Conservation (phyloP, 2,888 invertebrate species). For the Agrochola lychnidis region DNA sequence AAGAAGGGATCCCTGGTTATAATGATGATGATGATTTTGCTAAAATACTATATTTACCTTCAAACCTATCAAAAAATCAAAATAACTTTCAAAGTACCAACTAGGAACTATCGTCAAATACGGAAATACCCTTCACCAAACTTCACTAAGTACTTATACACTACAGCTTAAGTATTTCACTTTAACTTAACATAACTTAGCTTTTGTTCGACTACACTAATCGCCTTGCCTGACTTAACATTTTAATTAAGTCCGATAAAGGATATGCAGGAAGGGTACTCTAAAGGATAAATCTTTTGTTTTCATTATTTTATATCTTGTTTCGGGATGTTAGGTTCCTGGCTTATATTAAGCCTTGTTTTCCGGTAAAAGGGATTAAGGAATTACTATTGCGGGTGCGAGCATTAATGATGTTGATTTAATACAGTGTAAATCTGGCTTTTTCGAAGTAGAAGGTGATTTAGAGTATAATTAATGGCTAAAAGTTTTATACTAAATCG, state of each 20-base stretch:
- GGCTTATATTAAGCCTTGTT: constrained; percentile 39
- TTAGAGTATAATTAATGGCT: not conserved
- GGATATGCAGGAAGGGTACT: constrained; percentile 31
- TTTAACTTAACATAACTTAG: constrained; percentile 29
- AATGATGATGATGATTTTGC: too few species aligned
- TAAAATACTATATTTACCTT: not conserved
- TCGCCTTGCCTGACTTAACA: constrained; percentile 60
- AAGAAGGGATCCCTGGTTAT: too few species aligned
- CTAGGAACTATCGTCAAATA: not conserved
- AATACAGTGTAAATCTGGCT: not conserved
- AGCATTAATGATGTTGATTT: not conserved
- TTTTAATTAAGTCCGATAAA: constrained; percentile 60
- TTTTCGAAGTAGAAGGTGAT: not conserved
- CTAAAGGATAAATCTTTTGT: constrained; percentile 47
- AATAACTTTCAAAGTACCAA: not conserved
- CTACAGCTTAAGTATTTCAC: constrained; percentile 37
- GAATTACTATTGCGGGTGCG: not conserved
- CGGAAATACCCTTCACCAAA: not conserved
- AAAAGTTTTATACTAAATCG: not conserved
- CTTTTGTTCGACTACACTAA: constrained; percentile 47
- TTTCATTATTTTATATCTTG: constrained; percentile 52
- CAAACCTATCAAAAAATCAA: not conserved
- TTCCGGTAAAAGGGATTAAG: constrained; percentile 14
- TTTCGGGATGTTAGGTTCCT: constrained; percentile 25
- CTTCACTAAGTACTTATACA: not conserved